These are phyloP conservation scores for Dyspetes luteomarginatus DNA, from an alignment of 2,888 invertebrate species.

Conservation along the genomic window DNA sequence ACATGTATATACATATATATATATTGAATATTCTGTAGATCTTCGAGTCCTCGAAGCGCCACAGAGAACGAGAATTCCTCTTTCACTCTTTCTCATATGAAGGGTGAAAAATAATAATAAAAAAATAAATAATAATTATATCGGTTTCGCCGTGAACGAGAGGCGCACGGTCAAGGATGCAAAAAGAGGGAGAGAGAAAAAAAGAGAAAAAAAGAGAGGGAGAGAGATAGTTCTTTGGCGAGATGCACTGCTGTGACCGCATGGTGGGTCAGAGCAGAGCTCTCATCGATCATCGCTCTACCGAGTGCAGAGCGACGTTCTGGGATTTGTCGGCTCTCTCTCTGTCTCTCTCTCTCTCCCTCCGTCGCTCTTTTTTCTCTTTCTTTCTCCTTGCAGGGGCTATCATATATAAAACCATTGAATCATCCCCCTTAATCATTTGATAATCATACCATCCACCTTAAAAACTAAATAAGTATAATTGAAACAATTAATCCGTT, in stretches of 20 bases:
- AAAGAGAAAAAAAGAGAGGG: conserved; percentile 22
- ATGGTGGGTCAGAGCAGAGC: conserved; percentile 78
- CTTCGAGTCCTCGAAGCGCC: conserved; percentile 50
- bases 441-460: conserved; percentile 18
- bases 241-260: conserved; percentile 76
- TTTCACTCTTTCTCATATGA: conserved; percentile 36
- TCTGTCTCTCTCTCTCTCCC: conserved; percentile 59
- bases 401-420: conserved; percentile 63
- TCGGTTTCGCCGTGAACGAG: conserved; percentile 78
- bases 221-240: conserved; percentile 63
- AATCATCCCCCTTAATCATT: conserved; percentile 35
- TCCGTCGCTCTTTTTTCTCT: conserved; percentile 48
- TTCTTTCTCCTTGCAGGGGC: conserved; percentile 63
- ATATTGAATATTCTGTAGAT: conserved; percentile 1
- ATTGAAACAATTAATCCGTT: neutral
- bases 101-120: conserved; percentile 25
- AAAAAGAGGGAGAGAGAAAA: conserved; percentile 3
- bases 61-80: conserved; percentile 26
- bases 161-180: conserved; percentile 54
- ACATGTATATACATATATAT: too few relatives aligned
- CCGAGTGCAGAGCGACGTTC: conserved; percentile 75
- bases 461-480: neutral
- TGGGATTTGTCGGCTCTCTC: conserved; percentile 73
- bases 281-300: conserved; percentile 82
- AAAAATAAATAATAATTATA: conserved; percentile 81